Evolutionary conservation across 2,113 vertebrate genomes (phyloP), one percentile per base, ranked within the genome.

Genomic region (Vidua macroura): DNA sequence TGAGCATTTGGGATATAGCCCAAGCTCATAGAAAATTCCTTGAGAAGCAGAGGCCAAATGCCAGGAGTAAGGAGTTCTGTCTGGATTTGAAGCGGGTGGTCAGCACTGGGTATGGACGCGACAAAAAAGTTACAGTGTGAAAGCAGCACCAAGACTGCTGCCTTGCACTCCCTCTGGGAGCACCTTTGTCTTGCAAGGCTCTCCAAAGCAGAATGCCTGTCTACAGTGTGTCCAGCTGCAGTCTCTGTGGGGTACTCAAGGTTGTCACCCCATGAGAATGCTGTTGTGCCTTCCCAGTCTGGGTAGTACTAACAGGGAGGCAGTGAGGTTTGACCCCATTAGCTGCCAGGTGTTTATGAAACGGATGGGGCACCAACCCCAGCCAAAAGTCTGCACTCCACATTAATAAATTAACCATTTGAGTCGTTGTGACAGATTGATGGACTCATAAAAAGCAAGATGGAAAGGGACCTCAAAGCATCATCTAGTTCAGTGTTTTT

Each of bases 401-500:
- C n/a, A 8, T 83, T 85, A 91, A 86, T 85, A 73, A 90, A 85
- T 49, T 75, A 56, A 90, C 8, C 63, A 73, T 49, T 76, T 49
- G 49, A 82, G 53, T 41, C 2, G 2, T n/a, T 93, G 66, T 69
- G 84, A 60, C 33, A 66, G 93, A 85, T 87, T 94, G 88, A 90
- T 85, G 43, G 53, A n/a, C 58, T 90, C 72, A 64, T 94, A 96
- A 95, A 96, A 94, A 56, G 27, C 39, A 84, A 41, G 78, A 83
- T 79, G 66, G 90, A 90, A 93, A 66, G 23, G 44, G 28, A 79
- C 20, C 90, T 79, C 66, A 76, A 91, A 83, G 44, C n/a, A 66
- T 79, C 67, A 35, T 85, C 58, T 53, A 60, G 19, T 16, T 84
- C 41, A 33, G 27, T 41, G 31, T 78, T 94, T 75, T 72, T 70